Base-by-base conservation (phyloP, 2,113 vertebrate species). In the Stigmatopora nigra region DNA sequence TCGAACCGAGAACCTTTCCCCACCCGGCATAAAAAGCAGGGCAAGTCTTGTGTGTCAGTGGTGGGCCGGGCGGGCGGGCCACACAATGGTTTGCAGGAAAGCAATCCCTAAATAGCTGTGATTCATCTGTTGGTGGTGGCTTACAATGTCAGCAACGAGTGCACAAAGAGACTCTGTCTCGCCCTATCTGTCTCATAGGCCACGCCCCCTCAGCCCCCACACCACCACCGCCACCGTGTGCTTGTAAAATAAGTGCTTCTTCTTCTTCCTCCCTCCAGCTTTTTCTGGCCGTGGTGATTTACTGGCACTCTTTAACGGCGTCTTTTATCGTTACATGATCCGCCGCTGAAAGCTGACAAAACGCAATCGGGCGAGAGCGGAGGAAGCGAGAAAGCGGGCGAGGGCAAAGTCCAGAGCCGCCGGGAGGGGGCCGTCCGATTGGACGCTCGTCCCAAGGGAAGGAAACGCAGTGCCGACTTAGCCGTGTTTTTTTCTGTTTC, bases 21-120 rank as follows among this genome's bases (percentile, higher is more conserved):
- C n/a, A n/a, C n/a, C n/a, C n/a, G n/a, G 77, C 88, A 87, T 86
- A 88, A 90, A 89, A 88, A n/a, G n/a, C 88, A 89, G 89, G 86
- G n/a, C 91, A 90, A 89, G 91, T 91, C 91, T 82, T 87, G 88
- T n/a, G n/a, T n/a, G n/a, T n/a, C n/a, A n/a, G n/a, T n/a, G n/a
- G n/a, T n/a, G n/a, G n/a, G n/a, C n/a, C n/a, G n/a, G n/a, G n/a
- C n/a, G n/a, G n/a, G n/a, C n/a, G n/a, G n/a, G n/a, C n/a, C n/a
- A 91, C 91, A 89, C 86, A 87, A 87, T 89, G 86, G 83, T 82
- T 88, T 82, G 84, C 86, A 88, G 89, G 90, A 92, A 91, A 91
- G 90, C 83, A 85, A 91, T 89, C 87, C 88, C 88, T 90, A 91
- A 92, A 91, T 91, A 90, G 87, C 88, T 82, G 82, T 89, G 90